Percentiles rank a stretch among this genome's conserved stretches.
Evolutionary conservation across 1,140 invertebrate genomes (phyloP).

Genomic region (Aphis gossypii): DNA sequence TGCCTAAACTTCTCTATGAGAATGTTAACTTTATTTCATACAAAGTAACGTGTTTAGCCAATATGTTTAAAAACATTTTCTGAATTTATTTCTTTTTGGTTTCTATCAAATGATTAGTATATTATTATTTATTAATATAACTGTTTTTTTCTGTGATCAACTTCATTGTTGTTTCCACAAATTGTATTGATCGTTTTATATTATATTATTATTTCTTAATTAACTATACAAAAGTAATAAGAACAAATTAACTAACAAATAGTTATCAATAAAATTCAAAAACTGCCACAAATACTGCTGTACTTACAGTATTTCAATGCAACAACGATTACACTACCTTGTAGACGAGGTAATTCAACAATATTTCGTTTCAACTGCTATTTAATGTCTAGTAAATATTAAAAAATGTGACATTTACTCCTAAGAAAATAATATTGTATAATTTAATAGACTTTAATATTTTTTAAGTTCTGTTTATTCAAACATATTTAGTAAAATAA

Average conservation of each 20-base stretch:
- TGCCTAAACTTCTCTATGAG: neutral
- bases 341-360: neutral
- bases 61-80: conserved; percentile 28
- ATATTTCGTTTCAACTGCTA: conserved; percentile 35
- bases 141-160: neutral
- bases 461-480: neutral
- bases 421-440: neutral
- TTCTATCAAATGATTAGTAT: neutral
- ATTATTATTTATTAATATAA: conserved; percentile 30
- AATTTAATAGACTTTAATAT: neutral
- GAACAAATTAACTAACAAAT: neutral
- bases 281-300: neutral
- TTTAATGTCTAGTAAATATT: conserved; percentile 32
- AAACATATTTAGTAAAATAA: conserved; percentile 13
- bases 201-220: neutral
- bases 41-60: neutral
- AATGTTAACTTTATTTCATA: conserved; percentile 29
- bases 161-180: conserved; percentile 11
- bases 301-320: neutral
- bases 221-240: neutral
- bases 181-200: neutral
- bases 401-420: conserved; percentile 1
- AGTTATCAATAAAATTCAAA: conserved; percentile 21
- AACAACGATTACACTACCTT: conserved; percentile 8
- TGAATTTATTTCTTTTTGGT: conserved; percentile 9